Conservation (phyloP, 2,888 invertebrate genomes). For the Stenotaenia linearis region DNA sequence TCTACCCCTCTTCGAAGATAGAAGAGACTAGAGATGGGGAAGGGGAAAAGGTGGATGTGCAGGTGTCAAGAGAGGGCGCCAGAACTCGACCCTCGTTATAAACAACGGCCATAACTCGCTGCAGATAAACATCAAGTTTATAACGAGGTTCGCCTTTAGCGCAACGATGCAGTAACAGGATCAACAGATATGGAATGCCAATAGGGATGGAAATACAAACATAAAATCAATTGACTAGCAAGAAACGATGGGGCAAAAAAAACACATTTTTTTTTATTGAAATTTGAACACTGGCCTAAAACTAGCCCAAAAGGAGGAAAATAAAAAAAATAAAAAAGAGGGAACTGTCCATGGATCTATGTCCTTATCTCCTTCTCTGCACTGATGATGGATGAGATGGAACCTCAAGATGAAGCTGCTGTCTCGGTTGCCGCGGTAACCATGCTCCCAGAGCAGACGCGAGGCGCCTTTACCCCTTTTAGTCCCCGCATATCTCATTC, state of each 20-base stretch:
- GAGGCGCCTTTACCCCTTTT: slow-evolving; percentile 21
- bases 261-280: slow-evolving; percentile 21
- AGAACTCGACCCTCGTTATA: slow-evolving; percentile 6
- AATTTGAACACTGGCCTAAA: not conserved
- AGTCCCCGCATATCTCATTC: slow-evolving; percentile 21
- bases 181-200: slow-evolving; percentile 26
- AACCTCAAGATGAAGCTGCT: slow-evolving; percentile 24
- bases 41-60: slow-evolving; percentile 11
- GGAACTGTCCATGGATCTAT: not conserved
- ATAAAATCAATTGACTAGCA: slow-evolving; percentile 26
- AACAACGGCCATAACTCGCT: not conserved
- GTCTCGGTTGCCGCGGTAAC: slow-evolving; percentile 15
- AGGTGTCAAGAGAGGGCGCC: slow-evolving; percentile 21
- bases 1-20: not conserved
- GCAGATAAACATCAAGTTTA: not conserved
- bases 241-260: not conserved
- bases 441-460: slow-evolving; percentile 12
- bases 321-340: not conserved
- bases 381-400: slow-evolving; percentile 26
- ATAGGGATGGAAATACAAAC: slow-evolving; percentile 26
- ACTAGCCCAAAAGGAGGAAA: not conserved
- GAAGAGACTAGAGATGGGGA: not conserved
- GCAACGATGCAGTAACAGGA: slow-evolving; percentile 9
- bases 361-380: slow-evolving; percentile 5
- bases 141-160: not conserved